A percentile compares a stretch with the other conserved stretches of the same genome.
Evolutionary conservation across 2,113 vertebrate genomes (phyloP).

Genomic region (Oceanodroma tethys): DNA sequence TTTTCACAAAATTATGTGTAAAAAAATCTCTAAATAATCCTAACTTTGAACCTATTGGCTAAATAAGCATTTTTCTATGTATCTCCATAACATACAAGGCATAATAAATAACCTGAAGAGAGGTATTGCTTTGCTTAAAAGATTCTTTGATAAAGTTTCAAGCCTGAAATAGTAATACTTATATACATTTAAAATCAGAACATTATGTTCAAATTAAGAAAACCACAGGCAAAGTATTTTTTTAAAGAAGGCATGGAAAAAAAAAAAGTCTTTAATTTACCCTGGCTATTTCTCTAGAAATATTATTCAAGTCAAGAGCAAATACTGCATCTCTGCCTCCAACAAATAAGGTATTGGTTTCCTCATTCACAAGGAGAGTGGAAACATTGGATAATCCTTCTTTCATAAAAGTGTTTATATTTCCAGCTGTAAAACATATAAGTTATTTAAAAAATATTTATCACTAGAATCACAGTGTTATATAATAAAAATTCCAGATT

Average conservation of each 20-base stretch:
- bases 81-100: not conserved
- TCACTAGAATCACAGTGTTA: not conserved
- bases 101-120: not conserved
- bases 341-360: slow-evolving; percentile 66
- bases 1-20: not conserved
- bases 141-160: not conserved
- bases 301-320: slow-evolving; percentile 70
- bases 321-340: slow-evolving; percentile 79
- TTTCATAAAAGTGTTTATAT: slow-evolving; percentile 62
- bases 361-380: slow-evolving; percentile 72
- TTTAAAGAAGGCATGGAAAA: not conserved
- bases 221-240: not conserved
- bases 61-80: not conserved
- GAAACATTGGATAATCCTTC: slow-evolving; percentile 72
- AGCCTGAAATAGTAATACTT: not conserved
- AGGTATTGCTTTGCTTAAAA: not conserved
- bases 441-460: not conserved
- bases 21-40: not conserved
- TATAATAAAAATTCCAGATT: not conserved
- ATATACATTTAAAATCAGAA: not conserved
- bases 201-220: not conserved
- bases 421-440: slow-evolving; percentile 45
- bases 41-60: not conserved
- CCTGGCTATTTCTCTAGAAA: slow-evolving; percentile 61
- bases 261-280: slow-evolving; percentile 44